These are phyloP conservation scores for Strigamia crassipes DNA, from an alignment of 2,888 invertebrate species.

Conservation along the genomic window DNA sequence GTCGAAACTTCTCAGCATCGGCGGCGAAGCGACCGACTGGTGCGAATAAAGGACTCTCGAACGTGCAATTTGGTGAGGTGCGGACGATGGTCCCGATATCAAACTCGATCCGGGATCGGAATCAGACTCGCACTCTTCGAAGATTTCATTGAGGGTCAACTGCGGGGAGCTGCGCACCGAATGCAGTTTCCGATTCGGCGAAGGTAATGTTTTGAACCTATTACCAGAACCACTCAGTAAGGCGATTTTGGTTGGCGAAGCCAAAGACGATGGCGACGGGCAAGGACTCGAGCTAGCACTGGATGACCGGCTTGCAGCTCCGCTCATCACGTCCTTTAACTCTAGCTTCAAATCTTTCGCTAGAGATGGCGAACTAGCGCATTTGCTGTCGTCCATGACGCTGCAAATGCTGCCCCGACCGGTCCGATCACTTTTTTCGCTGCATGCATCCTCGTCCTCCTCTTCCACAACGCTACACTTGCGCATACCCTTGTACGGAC, in stretches of 20 bases:
- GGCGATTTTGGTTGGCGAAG: conserved; percentile 49
- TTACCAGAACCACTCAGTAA: conserved; percentile 57
- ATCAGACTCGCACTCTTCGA: conserved; percentile 67
- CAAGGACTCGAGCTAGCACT: conserved; percentile 51
- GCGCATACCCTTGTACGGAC: conserved; percentile 61
- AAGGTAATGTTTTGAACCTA: conserved; percentile 67
- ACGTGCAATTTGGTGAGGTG: conserved; percentile 52
- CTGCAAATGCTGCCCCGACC: conserved; percentile 1
- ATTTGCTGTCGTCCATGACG: conserved; percentile 11
- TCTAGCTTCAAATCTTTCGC: conserved; percentile 41
- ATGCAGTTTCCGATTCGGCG: conserved; percentile 62
- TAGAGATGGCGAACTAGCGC: conserved; percentile 33
- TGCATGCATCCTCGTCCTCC: conserved; percentile 78
- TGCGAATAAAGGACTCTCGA: conserved; percentile 50
- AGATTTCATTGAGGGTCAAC: conserved; percentile 69
- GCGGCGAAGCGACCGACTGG: conserved; percentile 56
- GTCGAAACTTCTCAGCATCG: conserved; percentile 59
- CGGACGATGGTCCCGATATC: conserved; percentile 51
- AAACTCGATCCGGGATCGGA: conserved; percentile 53
- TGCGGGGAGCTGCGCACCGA: conserved; percentile 63
- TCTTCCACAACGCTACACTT: conserved; percentile 93
- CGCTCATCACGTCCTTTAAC: conserved; percentile 43
- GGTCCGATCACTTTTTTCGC: conserved; percentile 43
- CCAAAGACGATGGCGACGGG: conserved; percentile 53
- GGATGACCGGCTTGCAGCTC: conserved; percentile 55